phyloP scores from a whole-genome alignment of 2,113 vertebrate genomes.

The Alces alces region DNA sequence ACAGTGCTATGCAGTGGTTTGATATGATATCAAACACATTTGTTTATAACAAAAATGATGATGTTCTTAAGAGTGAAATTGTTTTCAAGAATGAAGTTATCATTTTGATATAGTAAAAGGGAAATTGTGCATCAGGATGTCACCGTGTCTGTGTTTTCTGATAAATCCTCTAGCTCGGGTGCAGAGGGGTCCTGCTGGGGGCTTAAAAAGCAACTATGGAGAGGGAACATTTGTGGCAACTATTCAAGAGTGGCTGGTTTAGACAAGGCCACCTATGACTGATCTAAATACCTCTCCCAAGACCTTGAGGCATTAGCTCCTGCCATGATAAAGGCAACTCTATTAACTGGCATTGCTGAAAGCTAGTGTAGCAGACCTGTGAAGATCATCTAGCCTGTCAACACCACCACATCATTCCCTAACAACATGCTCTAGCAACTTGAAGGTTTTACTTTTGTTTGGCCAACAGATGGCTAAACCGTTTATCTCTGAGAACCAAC shows the following conservation, averaged over 20 bases:
- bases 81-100: background rate
- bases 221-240: background rate
- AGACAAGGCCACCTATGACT: background rate
- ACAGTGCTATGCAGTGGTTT: background rate
- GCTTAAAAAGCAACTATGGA: background rate
- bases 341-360: background rate
- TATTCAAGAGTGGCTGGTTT: background rate
- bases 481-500: background rate
- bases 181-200: background rate
- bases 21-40: background rate
- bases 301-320: background rate
- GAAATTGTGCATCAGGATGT: background rate
- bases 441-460: background rate
- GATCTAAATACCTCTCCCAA: background rate
- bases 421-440: background rate
- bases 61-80: background rate
- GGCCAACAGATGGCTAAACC: background rate
- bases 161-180: background rate
- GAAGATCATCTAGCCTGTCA: background rate
- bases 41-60: background rate
- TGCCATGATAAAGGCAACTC: background rate
- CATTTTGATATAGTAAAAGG: background rate
- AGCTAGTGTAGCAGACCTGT: fast-evolving
- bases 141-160: background rate
- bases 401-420: background rate